These are phyloP conservation scores for Mesorhabditis sp. DNA, from an alignment of 2,888 invertebrate genomes.

Conservation along the genomic window DNA sequence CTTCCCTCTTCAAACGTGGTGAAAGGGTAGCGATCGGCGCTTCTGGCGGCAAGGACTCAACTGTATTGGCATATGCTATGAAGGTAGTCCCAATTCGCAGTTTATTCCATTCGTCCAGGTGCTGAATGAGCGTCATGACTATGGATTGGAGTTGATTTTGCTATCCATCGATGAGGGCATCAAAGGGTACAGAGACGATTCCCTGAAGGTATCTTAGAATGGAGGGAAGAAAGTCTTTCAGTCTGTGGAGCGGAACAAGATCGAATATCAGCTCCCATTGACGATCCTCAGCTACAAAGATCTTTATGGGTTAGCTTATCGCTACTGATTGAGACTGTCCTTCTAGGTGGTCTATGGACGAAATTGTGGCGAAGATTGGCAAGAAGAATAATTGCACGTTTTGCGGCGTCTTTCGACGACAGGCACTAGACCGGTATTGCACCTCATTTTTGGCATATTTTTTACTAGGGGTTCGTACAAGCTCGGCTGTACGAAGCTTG, in stretches of 20 bases:
- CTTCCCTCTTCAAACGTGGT: conserved; percentile 46
- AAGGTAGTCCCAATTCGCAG: conserved; percentile 19
- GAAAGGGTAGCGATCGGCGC: conserved; percentile 57
- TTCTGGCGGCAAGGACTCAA: conserved; percentile 73
- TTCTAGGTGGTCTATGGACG: conserved; percentile 89
- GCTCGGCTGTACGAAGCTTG: conserved; percentile 84
- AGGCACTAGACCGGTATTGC: conserved; percentile 72
- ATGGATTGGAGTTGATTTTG: conserved; percentile 81
- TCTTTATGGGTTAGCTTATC: conserved; percentile 70
- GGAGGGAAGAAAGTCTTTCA: conserved; percentile 8
- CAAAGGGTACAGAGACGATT: conserved; percentile 85
- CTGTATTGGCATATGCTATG: conserved; percentile 87
- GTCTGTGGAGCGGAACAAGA: conserved; percentile 81
- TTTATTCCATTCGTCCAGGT: conserved; percentile 66
- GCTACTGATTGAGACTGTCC: background rate
- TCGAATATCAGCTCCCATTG: conserved; percentile 86
- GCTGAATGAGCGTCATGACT: conserved; percentile 82
- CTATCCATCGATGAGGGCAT: conserved; percentile 96
- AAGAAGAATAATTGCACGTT: conserved; percentile 85
- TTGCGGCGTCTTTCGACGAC: conserved; percentile 76
- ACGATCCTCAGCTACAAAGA: conserved; percentile 88
- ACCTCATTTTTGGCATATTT: background rate
- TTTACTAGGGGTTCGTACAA: conserved; percentile 80
- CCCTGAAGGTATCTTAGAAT: conserved; percentile 73
- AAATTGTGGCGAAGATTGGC: conserved; percentile 76